Percentiles rank a stretch among this genome's conserved stretches.
These are phyloP conservation scores for Colossoma macropomum DNA, from an alignment of 2,113 vertebrate species.

Conservation along the genomic window DNA sequence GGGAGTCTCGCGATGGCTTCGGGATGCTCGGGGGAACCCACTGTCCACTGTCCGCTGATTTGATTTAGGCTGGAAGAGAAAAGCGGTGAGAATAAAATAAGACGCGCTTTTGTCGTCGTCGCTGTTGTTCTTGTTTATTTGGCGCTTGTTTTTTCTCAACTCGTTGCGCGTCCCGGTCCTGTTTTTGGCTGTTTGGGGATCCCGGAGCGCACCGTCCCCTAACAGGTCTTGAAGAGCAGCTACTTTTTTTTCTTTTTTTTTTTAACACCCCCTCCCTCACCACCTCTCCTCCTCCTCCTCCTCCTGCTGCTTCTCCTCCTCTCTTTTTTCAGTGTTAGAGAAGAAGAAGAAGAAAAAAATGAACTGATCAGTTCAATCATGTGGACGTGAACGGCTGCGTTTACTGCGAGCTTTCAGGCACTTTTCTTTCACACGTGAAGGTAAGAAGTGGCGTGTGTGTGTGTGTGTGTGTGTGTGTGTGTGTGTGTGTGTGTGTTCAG, in stretches of 20 bases:
- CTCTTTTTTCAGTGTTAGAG: neutral
- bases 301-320: neutral
- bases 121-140: too few species aligned
- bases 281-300: neutral
- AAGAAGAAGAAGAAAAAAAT: constrained; percentile 71
- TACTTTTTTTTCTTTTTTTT: constrained; percentile 12
- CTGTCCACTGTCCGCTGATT: neutral
- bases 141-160: neutral
- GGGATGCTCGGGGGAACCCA: neutral
- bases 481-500: neutral
- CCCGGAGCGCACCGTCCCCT: constrained; percentile 85
- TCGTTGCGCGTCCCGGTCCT: neutral
- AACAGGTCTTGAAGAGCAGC: constrained; percentile 71
- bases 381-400: constrained; percentile 81
- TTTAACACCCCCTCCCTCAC: constrained; percentile 7
- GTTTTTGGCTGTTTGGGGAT: constrained; percentile 57
- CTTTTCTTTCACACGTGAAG: constrained; percentile 91
- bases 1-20: neutral
- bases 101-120: neutral
- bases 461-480: constrained; percentile 66
- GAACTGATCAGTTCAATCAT: constrained; percentile 92
- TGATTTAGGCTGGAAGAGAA: neutral
- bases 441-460: constrained; percentile 85
- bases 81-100: neutral
- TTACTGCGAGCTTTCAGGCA: neutral